Evolutionary conservation across 2,888 invertebrate genomes (phyloP), one percentile per base, ranked within the genome.

Genomic region (Campoletis raptor): DNA sequence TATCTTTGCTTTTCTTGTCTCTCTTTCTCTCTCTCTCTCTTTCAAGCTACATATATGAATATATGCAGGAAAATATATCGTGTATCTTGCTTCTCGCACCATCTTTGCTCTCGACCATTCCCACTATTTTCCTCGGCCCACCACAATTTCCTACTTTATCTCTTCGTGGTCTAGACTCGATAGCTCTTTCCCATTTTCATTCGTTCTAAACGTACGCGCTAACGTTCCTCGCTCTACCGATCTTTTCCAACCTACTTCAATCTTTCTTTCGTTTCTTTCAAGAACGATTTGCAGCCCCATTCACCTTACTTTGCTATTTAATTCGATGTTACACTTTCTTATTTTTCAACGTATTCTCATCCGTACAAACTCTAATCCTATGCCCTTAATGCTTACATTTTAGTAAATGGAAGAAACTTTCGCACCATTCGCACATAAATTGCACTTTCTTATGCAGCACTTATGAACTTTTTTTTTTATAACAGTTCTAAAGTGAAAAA

Each of bases 131-230:
- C 76, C 48, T 73, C 78, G 37, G 52, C 52, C 73, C 69, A 64
- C 79, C 70, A 77, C 76, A 77, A 81, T 81, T 81, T 85, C 72
- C 77, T 74, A 85, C 70, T 74, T 85, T 81, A 81, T 85, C 81
- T 81, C 72, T 54, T 36, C 77, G 81, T 64, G 81, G 77, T 80
- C 85, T 80, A 74, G 66, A 76, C 85, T 77, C 76, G 85, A 85
- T 76, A 84, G 81, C 80, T 85, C 81, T 81, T 85, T 81, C 72
- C 81, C 81, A 76, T 70, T 85, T 81, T 85, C 81, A 77, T 81
- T 61, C 77, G 52, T 77, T 82, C 52, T 40, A 37, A 73, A 76
- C 70, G 57, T 48, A 37, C 77, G 73, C 57, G 69, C 67, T 66
- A 74, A 81, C 81, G 74, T 81, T 81, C 21, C 21, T 81, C 61